Evolutionary conservation across 1,140 invertebrate genomes (phyloP), one percentile per base, ranked within the genome.

Genomic region (Drosophila asahinai): DNA sequence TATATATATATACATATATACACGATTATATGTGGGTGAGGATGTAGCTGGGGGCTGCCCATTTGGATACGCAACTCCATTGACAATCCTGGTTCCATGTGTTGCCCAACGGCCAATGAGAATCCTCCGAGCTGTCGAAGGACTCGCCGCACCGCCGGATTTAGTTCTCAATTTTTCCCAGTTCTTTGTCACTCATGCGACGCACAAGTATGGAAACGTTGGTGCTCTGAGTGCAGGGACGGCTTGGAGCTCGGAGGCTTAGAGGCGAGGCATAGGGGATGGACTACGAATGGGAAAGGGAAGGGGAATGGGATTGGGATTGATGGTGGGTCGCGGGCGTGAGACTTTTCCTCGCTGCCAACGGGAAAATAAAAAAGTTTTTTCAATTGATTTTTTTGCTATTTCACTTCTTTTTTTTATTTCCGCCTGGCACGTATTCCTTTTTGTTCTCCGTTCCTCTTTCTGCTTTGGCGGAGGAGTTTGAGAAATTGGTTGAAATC

Each of bases 401-500:
- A 83, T 81, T 83, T 77, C 81, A 76, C 52, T 66, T 90, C 60
- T 75, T 70, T 67, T 63, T 63, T 25, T 80, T 80, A 77, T 74
- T 74, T 78, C 77, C 78, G 43, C 60, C 65, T 47, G 75, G 66
- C 83, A 86, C 83, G 83, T 86, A 86, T 52, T 68, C 55, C 17
- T 17, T 36, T 54, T 60, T 47, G 27, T 61, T 64, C 17, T 43
- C 58, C 12, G 15, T 52, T 72, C 19, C 60, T 42, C 40, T 22
- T 64, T 45, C 57, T 48, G 15, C 40, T 43, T 12, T 15, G 55
- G n/a, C 33, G 4, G 42, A 52, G 73, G 68, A 78, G 84, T 81
- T 81, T 84, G 86, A 89, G 81, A 84, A 81, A 89, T 89, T 89
- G 86, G 86, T 90, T 90, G 81, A 89, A 89, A 89, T 89, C 84